Percentiles rank a stretch among this genome's conserved stretches.
These are phyloP conservation scores for Cassiopea andromeda DNA, from an alignment of 30 jellyfish, hydroid and myxozoan genomes.

Conservation along the genomic window DNA sequence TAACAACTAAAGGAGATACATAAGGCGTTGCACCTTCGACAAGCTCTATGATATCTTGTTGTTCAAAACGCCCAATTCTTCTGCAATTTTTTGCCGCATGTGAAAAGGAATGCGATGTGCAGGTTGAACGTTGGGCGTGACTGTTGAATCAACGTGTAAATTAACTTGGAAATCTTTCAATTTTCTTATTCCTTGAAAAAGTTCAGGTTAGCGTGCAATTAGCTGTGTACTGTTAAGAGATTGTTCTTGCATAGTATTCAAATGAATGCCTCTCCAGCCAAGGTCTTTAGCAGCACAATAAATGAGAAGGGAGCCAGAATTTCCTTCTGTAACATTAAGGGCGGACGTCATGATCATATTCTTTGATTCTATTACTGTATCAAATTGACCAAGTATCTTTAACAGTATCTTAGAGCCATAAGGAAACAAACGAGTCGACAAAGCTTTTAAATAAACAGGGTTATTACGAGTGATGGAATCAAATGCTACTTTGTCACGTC, in stretches of 20 bases:
- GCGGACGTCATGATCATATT: too few species aligned
- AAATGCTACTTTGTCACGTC: neutral
- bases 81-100: slow-evolving; percentile 13
- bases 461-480: neutral
- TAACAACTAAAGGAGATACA: slow-evolving; percentile 23
- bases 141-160: neutral
- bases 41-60: slow-evolving; percentile 10
- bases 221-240: too few species aligned
- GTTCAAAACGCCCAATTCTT: slow-evolving; percentile 10
- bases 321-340: too few species aligned
- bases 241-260: too few species aligned
- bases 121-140: slow-evolving; percentile 28
- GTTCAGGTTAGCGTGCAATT: too few species aligned
- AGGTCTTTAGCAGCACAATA: too few species aligned
- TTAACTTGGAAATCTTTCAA: neutral
- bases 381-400: slow-evolving; percentile 30
- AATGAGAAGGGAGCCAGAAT: too few species aligned
- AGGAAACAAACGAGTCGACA: neutral
- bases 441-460: neutral
- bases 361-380: too few species aligned
- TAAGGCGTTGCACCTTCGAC: slow-evolving; percentile 31
- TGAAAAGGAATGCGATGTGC: slow-evolving; percentile 41
- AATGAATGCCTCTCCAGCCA: too few species aligned
- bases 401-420: slow-evolving; percentile 29
- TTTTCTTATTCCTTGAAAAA: slow-evolving; percentile 9